Evolutionary conservation across 2,888 invertebrate species (phyloP), one percentile per base, ranked within the genome.

Genomic region (Parthenolecanium corni): DNA sequence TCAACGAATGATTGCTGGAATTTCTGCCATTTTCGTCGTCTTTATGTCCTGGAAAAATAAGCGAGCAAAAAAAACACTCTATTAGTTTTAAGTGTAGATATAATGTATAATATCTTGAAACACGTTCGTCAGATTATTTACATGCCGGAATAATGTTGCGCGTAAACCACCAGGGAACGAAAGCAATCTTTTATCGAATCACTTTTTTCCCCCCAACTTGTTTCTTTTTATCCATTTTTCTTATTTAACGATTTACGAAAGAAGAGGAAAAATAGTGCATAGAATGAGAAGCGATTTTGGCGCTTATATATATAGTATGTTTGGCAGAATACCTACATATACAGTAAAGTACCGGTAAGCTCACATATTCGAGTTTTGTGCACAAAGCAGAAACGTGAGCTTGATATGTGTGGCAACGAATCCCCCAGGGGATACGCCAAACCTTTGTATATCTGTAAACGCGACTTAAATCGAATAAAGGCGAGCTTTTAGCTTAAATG

Each of bases 11-110:
- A 42, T 64, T 62, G 40, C 66, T 67, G 16, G 66, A 78, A 62
- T 80, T 82, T 64, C 83, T 81, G 69, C 84, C 80, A 53, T 83
- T 85, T 67, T 89, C 89, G 70, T 89, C 89, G 71, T 89, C 89
- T 75, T 87, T 88, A 73, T 84, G 88, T 73, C 89, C 89, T 89
- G 79, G 40, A 76, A 75, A 69, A 66, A 69, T n/a, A n/a, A n/a
- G n/a, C 62, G 68, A 64, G 58, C 52, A 20, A 20, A 49, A 46
- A 57, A 24, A 44, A 49, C 9, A 36, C 5, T n/a, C n/a, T n/a
- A n/a, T n/a, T n/a, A n/a, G n/a, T n/a, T 31, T 6, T 31, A 31
- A 31, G 9, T 9, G 31, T 31, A 31, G 9, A 31, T 31, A 31
- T 31, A 31, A 6, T 9, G 31, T 31, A 31, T 6, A 31, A 31